Evolutionary conservation across 92 coral and sea anemone genomes (phyloP).

Genomic region (Porites rus): DNA sequence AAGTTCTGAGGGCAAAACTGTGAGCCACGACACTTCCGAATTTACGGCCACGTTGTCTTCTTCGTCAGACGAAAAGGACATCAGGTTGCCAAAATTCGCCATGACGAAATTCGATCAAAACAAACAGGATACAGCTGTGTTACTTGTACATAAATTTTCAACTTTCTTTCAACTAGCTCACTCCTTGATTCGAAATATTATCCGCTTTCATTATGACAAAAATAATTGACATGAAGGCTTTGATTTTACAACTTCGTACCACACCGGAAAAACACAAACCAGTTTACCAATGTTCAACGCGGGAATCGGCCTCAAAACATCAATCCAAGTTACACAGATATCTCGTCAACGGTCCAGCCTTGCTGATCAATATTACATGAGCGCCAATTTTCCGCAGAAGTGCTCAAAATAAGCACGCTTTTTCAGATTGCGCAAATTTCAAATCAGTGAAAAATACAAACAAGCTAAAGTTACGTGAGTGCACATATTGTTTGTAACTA

Average conservation of each 20-base stretch:
- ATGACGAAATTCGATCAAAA: slow-evolving; percentile 31
- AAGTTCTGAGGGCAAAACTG: slow-evolving; percentile 76
- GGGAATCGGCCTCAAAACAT: background rate
- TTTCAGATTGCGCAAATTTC: background rate
- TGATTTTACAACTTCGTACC: background rate
- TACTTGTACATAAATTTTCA: background rate
- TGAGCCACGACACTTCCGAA: slow-evolving; percentile 69
- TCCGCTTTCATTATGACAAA: background rate
- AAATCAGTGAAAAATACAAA: background rate
- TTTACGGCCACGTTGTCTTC: slow-evolving; percentile 43
- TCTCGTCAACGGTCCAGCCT: background rate
- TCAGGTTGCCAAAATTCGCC: slow-evolving; percentile 55
- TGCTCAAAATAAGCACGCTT: background rate
- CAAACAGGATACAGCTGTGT: background rate
- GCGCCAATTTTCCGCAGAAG: background rate
- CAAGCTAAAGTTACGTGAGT: background rate
- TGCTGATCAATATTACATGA: background rate
- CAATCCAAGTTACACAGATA: background rate
- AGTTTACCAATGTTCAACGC: background rate
- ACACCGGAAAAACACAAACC: background rate
- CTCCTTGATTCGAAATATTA: background rate
- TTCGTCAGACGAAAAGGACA: slow-evolving; percentile 82
- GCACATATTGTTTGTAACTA: slow-evolving; percentile 18
- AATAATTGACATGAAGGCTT: background rate
- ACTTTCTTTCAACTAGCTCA: background rate